Conservation (phyloP, 2,113 vertebrate species). For the Riparia riparia region DNA sequence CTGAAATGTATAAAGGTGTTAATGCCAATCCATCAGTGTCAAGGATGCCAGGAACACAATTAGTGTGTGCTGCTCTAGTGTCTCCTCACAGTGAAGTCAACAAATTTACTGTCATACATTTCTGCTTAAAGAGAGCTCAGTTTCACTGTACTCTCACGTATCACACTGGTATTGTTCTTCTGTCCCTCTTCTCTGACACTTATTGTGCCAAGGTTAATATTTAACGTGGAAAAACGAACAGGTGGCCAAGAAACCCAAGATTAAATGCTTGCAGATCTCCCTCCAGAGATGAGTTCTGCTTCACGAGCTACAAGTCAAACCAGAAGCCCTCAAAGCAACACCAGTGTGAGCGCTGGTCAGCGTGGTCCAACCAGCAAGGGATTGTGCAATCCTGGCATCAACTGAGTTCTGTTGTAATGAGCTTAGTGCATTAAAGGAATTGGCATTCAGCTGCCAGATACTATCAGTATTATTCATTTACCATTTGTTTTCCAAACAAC, state of each 20-base stretch:
- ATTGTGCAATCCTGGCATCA: neutral
- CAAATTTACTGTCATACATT: neutral
- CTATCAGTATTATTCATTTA: neutral
- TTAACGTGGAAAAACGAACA: neutral
- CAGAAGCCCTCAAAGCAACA: neutral
- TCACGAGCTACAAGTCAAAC: neutral
- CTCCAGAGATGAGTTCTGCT: neutral
- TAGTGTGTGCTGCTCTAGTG: neutral
- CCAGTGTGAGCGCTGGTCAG: neutral
- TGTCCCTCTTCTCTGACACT: neutral
- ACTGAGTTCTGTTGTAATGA: neutral
- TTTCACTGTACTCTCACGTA: neutral
- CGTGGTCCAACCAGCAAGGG: neutral
- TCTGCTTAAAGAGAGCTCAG: neutral
- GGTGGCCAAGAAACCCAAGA: neutral
- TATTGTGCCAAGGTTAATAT: neutral
- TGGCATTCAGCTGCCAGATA: neutral
- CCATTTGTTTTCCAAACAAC: conserved; percentile 16
- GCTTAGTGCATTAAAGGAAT: neutral
- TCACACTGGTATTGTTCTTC: neutral
- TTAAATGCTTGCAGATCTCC: neutral
- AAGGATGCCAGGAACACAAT: neutral
- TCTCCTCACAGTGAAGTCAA: neutral
- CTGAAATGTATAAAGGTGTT: neutral
- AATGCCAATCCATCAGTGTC: neutral